Conservation (phyloP, 1,140 invertebrate species). For the Nephotettix cincticeps region DNA sequence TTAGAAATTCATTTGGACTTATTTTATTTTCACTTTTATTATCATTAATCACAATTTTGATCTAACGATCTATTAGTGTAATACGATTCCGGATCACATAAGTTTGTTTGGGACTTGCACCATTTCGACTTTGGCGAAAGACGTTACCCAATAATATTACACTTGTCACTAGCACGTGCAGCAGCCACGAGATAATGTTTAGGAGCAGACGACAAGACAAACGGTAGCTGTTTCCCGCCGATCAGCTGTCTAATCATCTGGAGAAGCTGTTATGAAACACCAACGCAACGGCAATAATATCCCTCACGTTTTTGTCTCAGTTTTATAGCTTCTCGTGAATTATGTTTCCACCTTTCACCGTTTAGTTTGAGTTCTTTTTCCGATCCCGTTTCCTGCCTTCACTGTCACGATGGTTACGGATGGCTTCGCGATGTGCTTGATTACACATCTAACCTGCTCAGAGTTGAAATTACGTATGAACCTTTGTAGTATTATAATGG, state of each 20-base stretch:
- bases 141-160: no score
- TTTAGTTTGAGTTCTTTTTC: not conserved
- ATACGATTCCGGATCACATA: no score
- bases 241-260: conserved; percentile 13
- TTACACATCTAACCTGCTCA: no score
- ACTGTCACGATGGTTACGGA: not conserved
- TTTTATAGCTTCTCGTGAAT: not conserved
- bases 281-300: conserved; percentile 5
- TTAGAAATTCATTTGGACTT: no score
- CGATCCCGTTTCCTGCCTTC: not conserved
- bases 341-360: conserved; percentile 13
- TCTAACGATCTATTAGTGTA: no score
- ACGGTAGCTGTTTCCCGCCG: not conserved
- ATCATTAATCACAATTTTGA: no score
- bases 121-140: no score
- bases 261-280: not conserved
- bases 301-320: not conserved
- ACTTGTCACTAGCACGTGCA: not conserved
- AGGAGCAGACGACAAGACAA: not conserved
- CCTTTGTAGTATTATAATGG: no score
- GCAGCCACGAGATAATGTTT: not conserved
- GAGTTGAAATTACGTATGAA: no score
- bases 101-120: no score
- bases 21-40: no score
- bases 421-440: no score